A percentile compares a stretch with the other conserved stretches of the same genome.
phyloP scores from a whole-genome alignment of 1,140 invertebrate species.

The Polypedilum vanderplanki region DNA sequence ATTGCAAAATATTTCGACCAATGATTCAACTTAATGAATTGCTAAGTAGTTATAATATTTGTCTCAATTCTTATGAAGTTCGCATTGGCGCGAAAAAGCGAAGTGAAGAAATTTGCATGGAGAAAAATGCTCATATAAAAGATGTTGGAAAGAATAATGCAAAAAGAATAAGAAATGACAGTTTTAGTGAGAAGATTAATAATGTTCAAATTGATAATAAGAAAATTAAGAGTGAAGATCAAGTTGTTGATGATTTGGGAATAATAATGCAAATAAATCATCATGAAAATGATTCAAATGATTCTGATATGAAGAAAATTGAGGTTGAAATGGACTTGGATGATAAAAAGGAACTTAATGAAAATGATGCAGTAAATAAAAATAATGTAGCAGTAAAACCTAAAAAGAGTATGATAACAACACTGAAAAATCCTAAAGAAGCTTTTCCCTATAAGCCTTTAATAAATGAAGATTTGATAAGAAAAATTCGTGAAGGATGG shows the following conservation, averaged over 20 bases:
- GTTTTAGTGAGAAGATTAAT: slow-evolving; percentile 44
- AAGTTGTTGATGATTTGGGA: background rate
- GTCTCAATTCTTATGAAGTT: slow-evolving; percentile 63
- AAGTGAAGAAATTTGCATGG: slow-evolving; percentile 39
- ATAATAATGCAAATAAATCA: slow-evolving; percentile 6
- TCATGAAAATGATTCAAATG: slow-evolving; percentile 29
- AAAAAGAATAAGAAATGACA: slow-evolving; percentile 52
- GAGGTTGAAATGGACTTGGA: slow-evolving; percentile 30
- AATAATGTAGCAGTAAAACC: background rate
- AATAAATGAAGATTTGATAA: slow-evolving; percentile 44
- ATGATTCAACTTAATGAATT: slow-evolving; percentile 65
- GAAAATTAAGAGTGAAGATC: slow-evolving; percentile 39
- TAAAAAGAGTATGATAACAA: background rate
- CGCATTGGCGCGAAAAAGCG: slow-evolving; percentile 53
- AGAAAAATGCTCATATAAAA: slow-evolving; percentile 31
- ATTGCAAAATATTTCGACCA: slow-evolving; percentile 57
- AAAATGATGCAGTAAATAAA: slow-evolving; percentile 33
- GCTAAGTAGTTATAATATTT: slow-evolving; percentile 64
- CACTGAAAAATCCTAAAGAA: slow-evolving; percentile 31
- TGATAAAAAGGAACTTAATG: slow-evolving; percentile 35
- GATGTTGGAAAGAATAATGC: slow-evolving; percentile 33
- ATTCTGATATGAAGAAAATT: slow-evolving; percentile 34
- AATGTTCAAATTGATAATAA: slow-evolving; percentile 40
- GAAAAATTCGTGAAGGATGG: slow-evolving; percentile 69
- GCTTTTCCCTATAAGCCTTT: slow-evolving; percentile 37